phyloP scores from a whole-genome alignment of 2,888 invertebrate species.

The Hymenopus coronatus region DNA sequence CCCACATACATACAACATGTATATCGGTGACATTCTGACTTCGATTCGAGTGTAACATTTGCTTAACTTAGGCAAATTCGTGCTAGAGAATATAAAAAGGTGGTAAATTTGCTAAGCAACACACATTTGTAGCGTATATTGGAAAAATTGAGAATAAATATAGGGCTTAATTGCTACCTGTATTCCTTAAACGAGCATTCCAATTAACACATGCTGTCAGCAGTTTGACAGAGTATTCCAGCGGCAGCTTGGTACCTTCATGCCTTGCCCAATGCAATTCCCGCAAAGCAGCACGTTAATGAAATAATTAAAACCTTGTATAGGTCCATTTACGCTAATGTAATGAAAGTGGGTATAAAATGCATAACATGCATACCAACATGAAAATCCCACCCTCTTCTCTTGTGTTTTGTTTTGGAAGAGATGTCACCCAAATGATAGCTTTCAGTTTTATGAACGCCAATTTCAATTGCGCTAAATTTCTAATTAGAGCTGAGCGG shows the following conservation, averaged over 20 bases:
- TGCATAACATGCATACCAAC: background rate
- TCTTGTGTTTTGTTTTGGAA: background rate
- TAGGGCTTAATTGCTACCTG: no score
- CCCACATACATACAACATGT: no score
- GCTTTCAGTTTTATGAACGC: background rate
- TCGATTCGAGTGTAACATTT: no score
- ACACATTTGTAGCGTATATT: background rate
- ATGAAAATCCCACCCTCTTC: background rate
- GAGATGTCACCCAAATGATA: background rate
- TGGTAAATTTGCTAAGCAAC: background rate
- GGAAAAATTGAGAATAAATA: background rate
- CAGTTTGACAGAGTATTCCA: background rate
- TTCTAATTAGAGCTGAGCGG: background rate
- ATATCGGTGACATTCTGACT: no score
- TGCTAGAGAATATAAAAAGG: no score
- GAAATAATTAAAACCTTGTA: background rate
- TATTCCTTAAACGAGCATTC: no score
- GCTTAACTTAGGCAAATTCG: no score
- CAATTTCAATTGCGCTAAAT: background rate
- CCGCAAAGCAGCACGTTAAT: background rate
- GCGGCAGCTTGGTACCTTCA: background rate
- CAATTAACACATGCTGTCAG: background rate
- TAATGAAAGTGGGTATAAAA: background rate
- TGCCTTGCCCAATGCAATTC: background rate
- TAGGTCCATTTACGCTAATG: background rate